Conservation (phyloP, 2,113 vertebrate species). For the Malurus elegans region DNA sequence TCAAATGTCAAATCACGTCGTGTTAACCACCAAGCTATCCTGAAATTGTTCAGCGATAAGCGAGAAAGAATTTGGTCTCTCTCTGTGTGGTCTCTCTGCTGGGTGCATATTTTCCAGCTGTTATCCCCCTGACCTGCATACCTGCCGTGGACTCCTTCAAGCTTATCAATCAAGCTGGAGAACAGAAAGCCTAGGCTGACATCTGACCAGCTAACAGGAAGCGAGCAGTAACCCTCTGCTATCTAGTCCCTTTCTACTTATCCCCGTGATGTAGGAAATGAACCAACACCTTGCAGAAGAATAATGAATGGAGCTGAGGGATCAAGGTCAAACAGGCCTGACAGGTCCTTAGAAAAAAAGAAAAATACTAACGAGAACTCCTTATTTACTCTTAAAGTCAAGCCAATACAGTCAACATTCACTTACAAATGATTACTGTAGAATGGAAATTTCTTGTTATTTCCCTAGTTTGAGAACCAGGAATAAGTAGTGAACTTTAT, state of each 20-base stretch:
- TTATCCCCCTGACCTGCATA: conserved; percentile 78
- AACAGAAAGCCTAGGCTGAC: conserved; percentile 27
- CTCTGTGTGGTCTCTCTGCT: conserved; percentile 82
- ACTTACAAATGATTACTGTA: neutral
- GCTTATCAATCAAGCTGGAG: conserved; percentile 65
- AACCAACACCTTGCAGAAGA: conserved; percentile 51
- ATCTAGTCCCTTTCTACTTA: conserved; percentile 40
- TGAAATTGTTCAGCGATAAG: conserved; percentile 56
- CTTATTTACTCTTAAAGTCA: conserved; percentile 27
- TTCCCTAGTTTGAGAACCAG: neutral
- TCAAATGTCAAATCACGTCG: conserved; percentile 39
- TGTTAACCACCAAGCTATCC: conserved; percentile 43
- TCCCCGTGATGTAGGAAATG: conserved; percentile 24
- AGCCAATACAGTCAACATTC: neutral
- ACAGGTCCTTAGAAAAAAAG: neutral
- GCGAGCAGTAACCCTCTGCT: conserved; percentile 42
- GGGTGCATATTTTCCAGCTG: conserved; percentile 69
- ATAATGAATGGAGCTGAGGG: conserved; percentile 28
- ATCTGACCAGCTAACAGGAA: conserved; percentile 77
- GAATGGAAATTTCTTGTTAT: neutral
- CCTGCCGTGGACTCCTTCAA: conserved; percentile 73
- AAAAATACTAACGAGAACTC: neutral
- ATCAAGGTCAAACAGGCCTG: conserved; percentile 45
- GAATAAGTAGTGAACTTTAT: neutral
- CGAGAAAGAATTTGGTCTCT: conserved; percentile 73